A percentile compares a stretch with the other conserved stretches of the same genome.
phyloP scores from a whole-genome alignment of 2,888 invertebrate genomes.

The Orthosia cruda region DNA sequence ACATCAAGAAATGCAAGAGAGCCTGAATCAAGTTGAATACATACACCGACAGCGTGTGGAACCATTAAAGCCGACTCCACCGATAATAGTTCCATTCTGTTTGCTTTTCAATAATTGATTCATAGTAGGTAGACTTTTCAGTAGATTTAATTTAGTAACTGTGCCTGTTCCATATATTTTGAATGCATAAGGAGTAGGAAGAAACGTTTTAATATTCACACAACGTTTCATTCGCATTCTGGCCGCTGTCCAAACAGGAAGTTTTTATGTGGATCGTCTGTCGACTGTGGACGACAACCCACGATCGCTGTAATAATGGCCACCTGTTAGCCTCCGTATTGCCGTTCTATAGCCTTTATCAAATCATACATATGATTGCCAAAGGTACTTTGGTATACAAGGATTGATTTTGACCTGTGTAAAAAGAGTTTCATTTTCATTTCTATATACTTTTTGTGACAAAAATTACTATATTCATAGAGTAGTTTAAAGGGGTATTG shows the following conservation, averaged over 20 bases:
- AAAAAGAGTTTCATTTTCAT: not conserved
- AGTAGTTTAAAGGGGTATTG: too few relatives aligned
- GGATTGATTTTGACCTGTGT: not conserved
- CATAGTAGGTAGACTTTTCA: not conserved
- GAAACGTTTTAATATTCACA: constrained; percentile 53
- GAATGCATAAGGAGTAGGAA: constrained; percentile 10
- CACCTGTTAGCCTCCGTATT: constrained; percentile 56
- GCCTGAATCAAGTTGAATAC: constrained; percentile 1
- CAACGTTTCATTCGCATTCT: constrained; percentile 68
- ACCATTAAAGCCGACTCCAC: constrained; percentile 1
- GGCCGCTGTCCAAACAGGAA: constrained; percentile 78
- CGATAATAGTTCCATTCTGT: constrained; percentile 6
- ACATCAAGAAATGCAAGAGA: not conserved
- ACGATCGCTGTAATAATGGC: constrained; percentile 50
- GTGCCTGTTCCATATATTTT: not conserved
- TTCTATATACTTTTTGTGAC: not conserved
- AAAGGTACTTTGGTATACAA: not conserved
- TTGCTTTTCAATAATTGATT: constrained; percentile 30
- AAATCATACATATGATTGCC: constrained; percentile 27
- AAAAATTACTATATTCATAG: not conserved
- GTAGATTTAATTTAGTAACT: not conserved
- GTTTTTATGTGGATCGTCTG: constrained; percentile 68
- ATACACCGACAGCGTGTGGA: not conserved
- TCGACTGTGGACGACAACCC: constrained; percentile 56
- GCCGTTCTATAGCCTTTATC: constrained; percentile 33